Percentiles rank a stretch among this genome's conserved stretches.
Evolutionary conservation across 2,888 invertebrate species (phyloP).

Genomic region (Megaustenia siamemsis): DNA sequence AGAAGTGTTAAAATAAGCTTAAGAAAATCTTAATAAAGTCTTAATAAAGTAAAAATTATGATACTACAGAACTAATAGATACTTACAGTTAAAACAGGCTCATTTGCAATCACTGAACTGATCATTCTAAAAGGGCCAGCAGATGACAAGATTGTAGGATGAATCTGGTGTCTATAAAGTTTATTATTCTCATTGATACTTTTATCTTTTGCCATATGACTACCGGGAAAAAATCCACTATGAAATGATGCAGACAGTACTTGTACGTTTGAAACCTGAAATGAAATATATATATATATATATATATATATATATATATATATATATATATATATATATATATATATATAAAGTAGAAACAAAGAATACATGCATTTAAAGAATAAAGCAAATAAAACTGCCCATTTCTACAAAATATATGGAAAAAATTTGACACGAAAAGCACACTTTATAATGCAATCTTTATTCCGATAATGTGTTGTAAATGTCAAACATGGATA

Average conservation of each 20-base stretch:
- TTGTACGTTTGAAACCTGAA: constrained; percentile 12
- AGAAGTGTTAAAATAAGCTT: neutral
- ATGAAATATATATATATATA: constrained; percentile 21
- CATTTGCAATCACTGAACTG: constrained; percentile 11
- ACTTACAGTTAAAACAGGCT: neutral
- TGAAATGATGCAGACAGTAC: constrained; percentile 19
- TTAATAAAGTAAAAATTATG: neutral
- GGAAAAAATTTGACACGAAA: no score
- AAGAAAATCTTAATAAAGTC: neutral
- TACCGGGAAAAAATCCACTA: neutral
- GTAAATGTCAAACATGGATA: no score
- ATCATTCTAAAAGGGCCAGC: neutral
- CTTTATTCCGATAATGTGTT: no score
- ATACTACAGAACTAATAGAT: neutral
- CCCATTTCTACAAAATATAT: no score
- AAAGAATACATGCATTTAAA: no score
- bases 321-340: no score
- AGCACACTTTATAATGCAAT: no score
- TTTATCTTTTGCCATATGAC: neutral
- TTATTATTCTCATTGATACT: neutral
- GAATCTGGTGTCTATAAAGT: neutral
- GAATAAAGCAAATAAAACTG: no score
- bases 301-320: constrained; percentile 67
- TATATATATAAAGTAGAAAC: no score
- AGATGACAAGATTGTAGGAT: constrained; percentile 3